These are phyloP conservation scores for Euleptes europaea DNA, from an alignment of 2,113 vertebrate genomes.

Conservation along the genomic window DNA sequence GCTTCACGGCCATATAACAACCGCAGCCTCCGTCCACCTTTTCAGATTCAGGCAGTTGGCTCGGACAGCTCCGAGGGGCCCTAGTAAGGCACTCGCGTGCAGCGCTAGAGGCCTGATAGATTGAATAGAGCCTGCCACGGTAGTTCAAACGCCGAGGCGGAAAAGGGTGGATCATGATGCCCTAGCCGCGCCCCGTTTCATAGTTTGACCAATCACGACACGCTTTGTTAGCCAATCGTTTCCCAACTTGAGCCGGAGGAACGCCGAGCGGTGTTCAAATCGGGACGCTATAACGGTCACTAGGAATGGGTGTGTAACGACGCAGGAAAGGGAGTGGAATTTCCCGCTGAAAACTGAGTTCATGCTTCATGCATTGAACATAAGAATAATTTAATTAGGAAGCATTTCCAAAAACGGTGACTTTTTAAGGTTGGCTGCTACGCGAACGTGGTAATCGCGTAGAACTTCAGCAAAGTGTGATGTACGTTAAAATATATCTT, in stretches of 20 bases:
- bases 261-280: neutral
- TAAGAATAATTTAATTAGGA: too few relatives aligned
- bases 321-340: too few relatives aligned
- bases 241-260: too few relatives aligned
- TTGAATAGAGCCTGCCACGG: neutral
- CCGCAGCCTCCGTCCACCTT: fast-evolving
- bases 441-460: too few relatives aligned
- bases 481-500: too few relatives aligned
- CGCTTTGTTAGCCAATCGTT: neutral
- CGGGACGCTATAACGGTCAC: neutral
- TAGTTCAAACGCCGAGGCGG: neutral
- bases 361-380: too few relatives aligned
- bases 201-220: neutral
- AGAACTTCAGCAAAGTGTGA: too few relatives aligned
- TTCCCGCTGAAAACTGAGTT: too few relatives aligned
- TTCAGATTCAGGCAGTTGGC: neutral
- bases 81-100: slow-evolving; percentile 41
- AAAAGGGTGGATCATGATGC: neutral
- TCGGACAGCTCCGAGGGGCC: neutral
- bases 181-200: fast-evolving
- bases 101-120: slow-evolving; percentile 45
- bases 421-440: too few relatives aligned
- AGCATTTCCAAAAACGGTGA: too few relatives aligned
- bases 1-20: fast-evolving
- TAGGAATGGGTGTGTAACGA: neutral